These are phyloP conservation scores for Pipistrellus pipistrellus DNA, from an alignment of 2,797 vertebrate genomes.

Conservation along the genomic window DNA sequence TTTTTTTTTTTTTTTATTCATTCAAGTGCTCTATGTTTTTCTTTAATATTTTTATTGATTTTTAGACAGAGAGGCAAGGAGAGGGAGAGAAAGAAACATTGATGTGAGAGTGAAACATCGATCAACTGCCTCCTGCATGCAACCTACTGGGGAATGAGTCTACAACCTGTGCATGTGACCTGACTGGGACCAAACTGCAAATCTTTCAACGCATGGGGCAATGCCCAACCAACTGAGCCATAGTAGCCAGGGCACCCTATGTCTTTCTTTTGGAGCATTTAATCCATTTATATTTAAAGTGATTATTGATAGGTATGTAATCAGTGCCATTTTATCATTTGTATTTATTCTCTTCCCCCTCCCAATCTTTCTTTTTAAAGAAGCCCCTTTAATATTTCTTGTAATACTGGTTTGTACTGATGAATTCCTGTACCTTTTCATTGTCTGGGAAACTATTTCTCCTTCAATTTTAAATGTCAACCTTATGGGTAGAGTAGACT, in stretches of 20 bases:
- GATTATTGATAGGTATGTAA: neutral
- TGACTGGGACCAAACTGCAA: neutral
- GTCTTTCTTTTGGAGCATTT: neutral
- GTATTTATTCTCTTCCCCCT: neutral
- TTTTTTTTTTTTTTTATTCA: neutral
- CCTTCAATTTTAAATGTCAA: neutral
- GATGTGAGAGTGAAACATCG: neutral
- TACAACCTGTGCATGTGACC: neutral
- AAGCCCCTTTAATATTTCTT: neutral
- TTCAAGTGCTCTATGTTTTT: neutral
- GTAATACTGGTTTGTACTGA: neutral
- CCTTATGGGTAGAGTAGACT: neutral
- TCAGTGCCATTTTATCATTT: neutral
- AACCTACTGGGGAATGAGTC: neutral
- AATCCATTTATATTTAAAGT: neutral
- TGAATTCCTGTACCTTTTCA: neutral
- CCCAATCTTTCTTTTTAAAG: neutral
- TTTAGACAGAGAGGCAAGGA: neutral
- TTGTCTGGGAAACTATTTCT: neutral
- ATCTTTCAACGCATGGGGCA: neutral
- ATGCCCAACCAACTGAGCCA: neutral
- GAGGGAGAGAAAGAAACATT: neutral
- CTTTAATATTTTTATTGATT: neutral
- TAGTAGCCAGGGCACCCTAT: neutral
- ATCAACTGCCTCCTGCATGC: neutral